Evolutionary conservation across 2,797 vertebrate species (phyloP).

Genomic region (Chromis chromis): DNA sequence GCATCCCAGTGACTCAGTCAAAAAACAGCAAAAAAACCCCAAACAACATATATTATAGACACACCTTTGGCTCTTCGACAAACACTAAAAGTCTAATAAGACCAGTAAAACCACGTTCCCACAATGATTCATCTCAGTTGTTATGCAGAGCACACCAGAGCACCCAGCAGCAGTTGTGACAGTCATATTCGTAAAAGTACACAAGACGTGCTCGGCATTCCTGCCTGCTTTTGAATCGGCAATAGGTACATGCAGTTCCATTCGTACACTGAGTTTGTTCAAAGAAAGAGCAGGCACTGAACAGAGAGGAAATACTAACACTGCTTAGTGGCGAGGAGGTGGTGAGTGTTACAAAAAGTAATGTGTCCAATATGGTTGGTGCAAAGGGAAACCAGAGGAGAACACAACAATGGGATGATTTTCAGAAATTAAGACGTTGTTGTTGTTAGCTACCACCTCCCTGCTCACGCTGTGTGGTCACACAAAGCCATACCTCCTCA

Average conservation of each 20-base stretch:
- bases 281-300: neutral
- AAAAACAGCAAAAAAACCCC: neutral
- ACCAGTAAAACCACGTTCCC: neutral
- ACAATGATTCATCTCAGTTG: neutral
- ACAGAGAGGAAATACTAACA: neutral
- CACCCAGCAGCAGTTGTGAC: constrained; percentile 7
- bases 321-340: neutral
- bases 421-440: neutral
- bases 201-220: too few species aligned
- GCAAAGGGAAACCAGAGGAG: neutral
- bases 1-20: too few species aligned
- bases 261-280: neutral
- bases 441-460: too few species aligned
- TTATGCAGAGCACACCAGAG: constrained; percentile 11
- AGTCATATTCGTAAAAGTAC: constrained; percentile 1
- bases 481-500: neutral
- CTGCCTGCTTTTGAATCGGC: neutral
- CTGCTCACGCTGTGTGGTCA: too few species aligned
- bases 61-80: neutral
- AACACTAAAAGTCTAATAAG: neutral
- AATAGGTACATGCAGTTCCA: neutral
- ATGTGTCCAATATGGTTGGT: neutral
- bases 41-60: neutral
- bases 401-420: neutral
- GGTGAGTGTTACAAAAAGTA: too few species aligned